These are phyloP conservation scores for Orthosia cruda DNA, from an alignment of 2,888 invertebrate genomes.

Conservation along the genomic window DNA sequence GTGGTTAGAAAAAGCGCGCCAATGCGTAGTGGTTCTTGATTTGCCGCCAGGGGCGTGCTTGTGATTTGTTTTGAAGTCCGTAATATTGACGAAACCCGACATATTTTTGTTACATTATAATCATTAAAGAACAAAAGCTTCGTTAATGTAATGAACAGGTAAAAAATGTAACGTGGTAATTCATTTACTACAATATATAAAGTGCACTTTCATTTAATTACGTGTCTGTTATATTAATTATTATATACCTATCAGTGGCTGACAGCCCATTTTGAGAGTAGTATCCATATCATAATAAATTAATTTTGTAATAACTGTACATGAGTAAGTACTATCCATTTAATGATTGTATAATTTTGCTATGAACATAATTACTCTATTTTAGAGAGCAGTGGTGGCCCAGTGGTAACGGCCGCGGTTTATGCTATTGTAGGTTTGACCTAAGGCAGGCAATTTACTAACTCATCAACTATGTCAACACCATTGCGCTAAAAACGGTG, in stretches of 20 bases:
- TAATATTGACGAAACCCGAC: no score
- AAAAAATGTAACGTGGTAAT: conserved; percentile 16
- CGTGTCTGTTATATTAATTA: conserved; percentile 29
- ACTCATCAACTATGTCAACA: no score
- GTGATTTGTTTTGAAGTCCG: no score
- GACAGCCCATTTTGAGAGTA: not conserved
- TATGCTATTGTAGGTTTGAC: no score
- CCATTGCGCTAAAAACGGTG: no score
- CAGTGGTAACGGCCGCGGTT: no score
- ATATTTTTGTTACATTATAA: not conserved
- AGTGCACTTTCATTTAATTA: conserved; percentile 32
- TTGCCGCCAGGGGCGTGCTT: no score
- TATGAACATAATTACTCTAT: not conserved
- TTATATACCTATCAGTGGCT: not conserved
- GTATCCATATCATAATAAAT: not conserved
- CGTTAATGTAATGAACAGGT: conserved; percentile 10
- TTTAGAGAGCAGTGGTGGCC: no score
- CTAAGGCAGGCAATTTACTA: no score
- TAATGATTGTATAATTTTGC: not conserved
- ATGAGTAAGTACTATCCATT: not conserved
- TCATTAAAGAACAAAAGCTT: not conserved
- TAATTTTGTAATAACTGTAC: not conserved
- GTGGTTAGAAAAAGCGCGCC: no score
- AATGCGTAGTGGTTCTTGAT: no score
- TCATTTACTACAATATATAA: conserved; percentile 5